Evolutionary conservation across 2,888 invertebrate genomes (phyloP), one percentile per base, ranked within the genome.

Genomic region (Trimorus sp.): DNA sequence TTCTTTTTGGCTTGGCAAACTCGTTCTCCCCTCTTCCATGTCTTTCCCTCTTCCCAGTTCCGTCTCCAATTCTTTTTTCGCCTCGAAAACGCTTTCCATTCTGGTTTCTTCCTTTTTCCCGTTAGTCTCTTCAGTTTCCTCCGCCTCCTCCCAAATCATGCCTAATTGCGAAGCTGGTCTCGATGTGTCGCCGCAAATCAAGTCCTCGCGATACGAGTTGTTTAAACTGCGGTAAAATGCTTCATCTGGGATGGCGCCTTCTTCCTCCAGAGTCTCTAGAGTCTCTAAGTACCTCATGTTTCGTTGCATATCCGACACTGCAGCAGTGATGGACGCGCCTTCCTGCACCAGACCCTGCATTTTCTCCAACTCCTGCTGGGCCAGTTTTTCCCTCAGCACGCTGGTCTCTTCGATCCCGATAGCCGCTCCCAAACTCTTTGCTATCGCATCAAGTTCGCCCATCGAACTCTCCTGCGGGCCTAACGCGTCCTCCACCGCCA

Each of bases 181-280:
- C 15, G 95, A 94, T 15, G 93, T 93, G 53, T 91, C 90, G 26
- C 93, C 94, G 84, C 93, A 94, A 38, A 95, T 95, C 77, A 96
- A 92, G 89, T 96, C 96, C 85, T 97, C 97, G 68, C 97, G 93
- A 91, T 97, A 97, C 51, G 97, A 97, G 92, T 96, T 96, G 92
- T 97, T 97, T 59, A 97, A 93, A 89, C 96, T 97, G 86, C 96
- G 95, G 91, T 97, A 97, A 91, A 97, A 97, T 36, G 96, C 96
- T 92, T 97, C 97, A 88, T 96, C 96, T 5, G 97, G 96, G 63
- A 93, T 92, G 85, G 93, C 92, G 78, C 92, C 90, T 92, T 96
- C 95, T 91, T 96, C 96, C 82, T 91, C 91, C 37, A 91, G 85
- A 9, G 91, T 90, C 84, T 89, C 90, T 53, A 91, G 84, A 38